Percentiles rank a stretch among this genome's conserved stretches.
Conservation (phyloP, 2,113 vertebrate genomes). For the Poeciliopsis prolifica region DNA sequence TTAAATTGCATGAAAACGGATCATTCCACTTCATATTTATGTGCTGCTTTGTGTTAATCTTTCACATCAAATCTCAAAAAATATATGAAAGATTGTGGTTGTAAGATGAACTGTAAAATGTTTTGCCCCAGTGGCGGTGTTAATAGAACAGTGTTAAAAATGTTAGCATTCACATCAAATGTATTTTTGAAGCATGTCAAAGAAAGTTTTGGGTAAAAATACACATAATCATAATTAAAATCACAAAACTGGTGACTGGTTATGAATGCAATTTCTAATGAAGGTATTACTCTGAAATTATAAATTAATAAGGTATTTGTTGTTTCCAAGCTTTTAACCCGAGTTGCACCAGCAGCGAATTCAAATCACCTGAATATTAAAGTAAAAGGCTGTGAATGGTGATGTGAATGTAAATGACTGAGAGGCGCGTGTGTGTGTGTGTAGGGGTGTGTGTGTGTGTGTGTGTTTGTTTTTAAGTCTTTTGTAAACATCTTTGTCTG, state of each 20-base stretch:
- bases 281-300: slow-evolving; percentile 29
- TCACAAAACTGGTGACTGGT: slow-evolving; percentile 9
- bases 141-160: background rate
- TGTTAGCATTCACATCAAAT: background rate
- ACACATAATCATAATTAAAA: slow-evolving; percentile 33
- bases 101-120: background rate
- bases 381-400: background rate
- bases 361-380: slow-evolving; percentile 23
- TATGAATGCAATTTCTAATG: slow-evolving; percentile 28
- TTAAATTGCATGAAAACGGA: no score
- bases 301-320: slow-evolving; percentile 38
- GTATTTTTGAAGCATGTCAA: background rate
- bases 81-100: background rate
- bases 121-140: no score
- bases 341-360: slow-evolving; percentile 19
- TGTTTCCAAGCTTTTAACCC: slow-evolving; percentile 44
- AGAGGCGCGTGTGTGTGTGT: background rate
- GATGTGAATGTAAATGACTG: slow-evolving; percentile 4
- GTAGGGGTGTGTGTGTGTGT: no score
- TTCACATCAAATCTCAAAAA: no score
- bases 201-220: background rate
- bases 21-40: no score
- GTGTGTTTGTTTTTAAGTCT: background rate
- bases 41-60: no score
- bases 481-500: slow-evolving; percentile 20